Evolutionary conservation across 2,113 vertebrate species (phyloP).

Genomic region (Corvus hawaiiensis): DNA sequence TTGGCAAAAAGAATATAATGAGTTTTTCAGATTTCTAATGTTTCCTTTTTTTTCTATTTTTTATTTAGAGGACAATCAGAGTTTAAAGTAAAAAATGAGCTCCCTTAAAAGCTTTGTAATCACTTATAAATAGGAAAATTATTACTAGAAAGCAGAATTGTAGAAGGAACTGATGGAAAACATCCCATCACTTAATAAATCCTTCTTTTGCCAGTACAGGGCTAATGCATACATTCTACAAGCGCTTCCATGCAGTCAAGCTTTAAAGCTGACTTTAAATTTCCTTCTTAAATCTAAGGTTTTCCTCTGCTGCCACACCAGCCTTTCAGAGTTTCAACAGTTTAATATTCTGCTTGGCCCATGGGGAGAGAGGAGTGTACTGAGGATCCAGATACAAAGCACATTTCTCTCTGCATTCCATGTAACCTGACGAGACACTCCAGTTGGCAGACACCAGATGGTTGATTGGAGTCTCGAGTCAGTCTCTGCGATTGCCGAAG

Average conservation of each 20-base stretch:
- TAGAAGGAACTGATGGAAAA: not conserved
- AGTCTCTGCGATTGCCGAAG: conserved; percentile 47
- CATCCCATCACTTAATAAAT: not conserved
- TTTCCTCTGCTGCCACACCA: not conserved
- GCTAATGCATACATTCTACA: not conserved
- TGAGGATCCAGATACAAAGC: conserved; percentile 14
- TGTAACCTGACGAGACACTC: conserved; percentile 63
- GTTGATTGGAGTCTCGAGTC: conserved; percentile 60
- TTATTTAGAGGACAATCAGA: not conserved
- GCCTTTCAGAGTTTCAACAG: not conserved
- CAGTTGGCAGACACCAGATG: conserved; percentile 72
- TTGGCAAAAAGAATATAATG: not conserved
- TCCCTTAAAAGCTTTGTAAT: not conserved
- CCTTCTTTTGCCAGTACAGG: not conserved
- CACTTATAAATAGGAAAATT: not conserved
- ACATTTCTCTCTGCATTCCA: conserved; percentile 33
- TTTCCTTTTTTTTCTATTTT: not conserved
- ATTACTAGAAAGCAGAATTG: not conserved
- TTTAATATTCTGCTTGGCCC: conserved; percentile 9
- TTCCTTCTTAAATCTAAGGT: not conserved
- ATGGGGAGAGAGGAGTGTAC: not conserved
- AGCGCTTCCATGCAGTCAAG: not conserved
- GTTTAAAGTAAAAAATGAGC: not conserved
- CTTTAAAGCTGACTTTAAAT: not conserved
- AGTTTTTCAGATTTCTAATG: not conserved